A percentile compares a stretch with the other conserved stretches of the same genome.
These are phyloP conservation scores for Cataglyphis cursor DNA, from an alignment of 2,888 invertebrate genomes.

Conservation along the genomic window DNA sequence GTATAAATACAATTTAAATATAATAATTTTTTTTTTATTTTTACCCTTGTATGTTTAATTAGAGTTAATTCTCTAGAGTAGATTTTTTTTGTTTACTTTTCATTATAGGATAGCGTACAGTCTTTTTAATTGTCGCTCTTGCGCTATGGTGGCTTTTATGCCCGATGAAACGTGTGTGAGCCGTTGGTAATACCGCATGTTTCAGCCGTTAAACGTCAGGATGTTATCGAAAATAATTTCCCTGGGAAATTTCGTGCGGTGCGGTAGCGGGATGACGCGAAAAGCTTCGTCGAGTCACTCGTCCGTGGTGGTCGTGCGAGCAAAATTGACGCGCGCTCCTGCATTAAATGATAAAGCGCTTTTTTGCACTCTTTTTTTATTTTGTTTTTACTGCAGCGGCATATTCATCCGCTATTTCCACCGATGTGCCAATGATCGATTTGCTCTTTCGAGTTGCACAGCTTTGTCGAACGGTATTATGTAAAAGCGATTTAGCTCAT, in stretches of 20 bases:
- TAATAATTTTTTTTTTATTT: neutral
- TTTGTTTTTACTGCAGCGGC: slow-evolving; percentile 24
- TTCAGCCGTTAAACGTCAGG: slow-evolving; percentile 56
- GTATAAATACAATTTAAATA: no score
- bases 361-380: slow-evolving; percentile 27
- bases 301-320: slow-evolving; percentile 44
- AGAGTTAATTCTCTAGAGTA: neutral
- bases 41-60: neutral
- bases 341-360: slow-evolving; percentile 52
- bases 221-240: slow-evolving; percentile 58
- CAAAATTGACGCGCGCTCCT: slow-evolving; percentile 50
- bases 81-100: slow-evolving; percentile 30
- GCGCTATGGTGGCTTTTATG: slow-evolving; percentile 50
- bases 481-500: slow-evolving; percentile 32
- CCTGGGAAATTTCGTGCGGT: slow-evolving; percentile 46
- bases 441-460: slow-evolving; percentile 4
- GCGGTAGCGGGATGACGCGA: slow-evolving; percentile 42
- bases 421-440: slow-evolving; percentile 28
- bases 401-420: slow-evolving; percentile 37
- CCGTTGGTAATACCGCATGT: slow-evolving; percentile 55
- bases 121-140: neutral
- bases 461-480: slow-evolving; percentile 33
- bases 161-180: slow-evolving; percentile 55
- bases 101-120: neutral
- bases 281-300: slow-evolving; percentile 49